Base-by-base conservation (phyloP, 2,797 vertebrate genomes). In the Argentina silus region DNA sequence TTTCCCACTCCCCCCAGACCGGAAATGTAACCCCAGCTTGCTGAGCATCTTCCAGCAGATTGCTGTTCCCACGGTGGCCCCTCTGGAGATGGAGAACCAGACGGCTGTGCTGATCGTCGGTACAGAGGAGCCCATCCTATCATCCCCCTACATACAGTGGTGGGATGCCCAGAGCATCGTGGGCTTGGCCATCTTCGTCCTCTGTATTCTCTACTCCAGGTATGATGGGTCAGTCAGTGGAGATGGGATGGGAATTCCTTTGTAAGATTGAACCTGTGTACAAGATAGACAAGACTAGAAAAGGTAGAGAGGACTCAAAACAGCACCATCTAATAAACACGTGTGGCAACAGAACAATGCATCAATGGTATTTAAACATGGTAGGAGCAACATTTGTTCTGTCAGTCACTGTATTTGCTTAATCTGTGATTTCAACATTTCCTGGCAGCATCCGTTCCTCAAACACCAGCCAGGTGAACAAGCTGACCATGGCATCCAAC, bases 391-490 rank as follows among this genome's bases (percentile, higher is more conserved):
- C 27, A 36, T 36, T 36, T 36, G 27, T 36, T 36, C 27, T 36
- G 27, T 36, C 27, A 36, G 27, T 36, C 27, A 36, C 27, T 36
- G 27, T 36, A 36, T 36, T 36, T 4, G 27, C 27, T 36, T 36
- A 15, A 47, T 9, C 21, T 23, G 68, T 47, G 17, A 11, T 69
- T 9, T 50, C 3, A 14, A 6, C 15, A 17, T 17, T 21, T 48
- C 45, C 57, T 68, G 7, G 63, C 89, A 99, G 98, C 85, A 94
- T 99, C 73, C 96, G 97, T 17, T 95, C 95, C 0, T 97, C 97
- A n/a, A 97, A 83, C 81, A 96, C 94, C 77, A 97, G 95, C 90
- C 97, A 99, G 88, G 95, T 97, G 73, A 97, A 92, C 86, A 99
- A 98, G 87, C 93, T 99, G 85, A 96, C 91, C 0, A 90, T 98